Evolutionary conservation across 2,113 vertebrate species (phyloP).

Genomic region (Hemiscyllium ocellatum): DNA sequence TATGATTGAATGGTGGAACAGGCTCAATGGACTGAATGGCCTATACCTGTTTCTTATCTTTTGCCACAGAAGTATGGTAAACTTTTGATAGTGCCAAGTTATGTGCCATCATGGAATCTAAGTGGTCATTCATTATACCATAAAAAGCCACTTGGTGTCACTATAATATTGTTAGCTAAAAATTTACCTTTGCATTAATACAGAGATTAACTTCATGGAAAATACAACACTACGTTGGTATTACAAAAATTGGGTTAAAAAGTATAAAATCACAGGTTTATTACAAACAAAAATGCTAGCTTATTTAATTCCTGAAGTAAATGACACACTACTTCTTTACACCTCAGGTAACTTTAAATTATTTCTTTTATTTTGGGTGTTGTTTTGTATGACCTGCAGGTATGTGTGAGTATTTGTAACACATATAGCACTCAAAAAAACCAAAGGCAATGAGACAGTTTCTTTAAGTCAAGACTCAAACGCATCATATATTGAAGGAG

Average conservation of each 20-base stretch:
- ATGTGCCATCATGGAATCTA: background rate
- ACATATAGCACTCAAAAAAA: background rate
- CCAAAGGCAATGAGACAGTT: background rate
- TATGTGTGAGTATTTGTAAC: background rate
- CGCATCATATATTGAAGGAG: background rate
- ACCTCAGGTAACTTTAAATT: background rate
- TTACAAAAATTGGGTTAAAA: background rate
- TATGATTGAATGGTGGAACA: background rate
- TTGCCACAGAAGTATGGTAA: background rate
- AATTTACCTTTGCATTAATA: background rate
- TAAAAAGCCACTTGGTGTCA: conserved; percentile 29
- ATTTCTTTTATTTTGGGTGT: background rate
- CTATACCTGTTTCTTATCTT: background rate
- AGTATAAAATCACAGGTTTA: background rate
- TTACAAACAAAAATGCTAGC: background rate
- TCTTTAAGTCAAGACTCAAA: background rate
- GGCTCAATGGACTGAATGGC: background rate
- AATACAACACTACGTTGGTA: no score
- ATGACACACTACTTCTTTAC: background rate
- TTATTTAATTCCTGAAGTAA: background rate
- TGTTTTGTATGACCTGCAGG: background rate
- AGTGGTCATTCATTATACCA: background rate
- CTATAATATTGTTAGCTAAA: conserved; percentile 8
- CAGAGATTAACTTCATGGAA: background rate
- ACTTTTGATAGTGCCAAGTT: background rate